These are phyloP conservation scores for Eumacrocentrus americanus DNA, from an alignment of 2,888 invertebrate species.

Conservation along the genomic window DNA sequence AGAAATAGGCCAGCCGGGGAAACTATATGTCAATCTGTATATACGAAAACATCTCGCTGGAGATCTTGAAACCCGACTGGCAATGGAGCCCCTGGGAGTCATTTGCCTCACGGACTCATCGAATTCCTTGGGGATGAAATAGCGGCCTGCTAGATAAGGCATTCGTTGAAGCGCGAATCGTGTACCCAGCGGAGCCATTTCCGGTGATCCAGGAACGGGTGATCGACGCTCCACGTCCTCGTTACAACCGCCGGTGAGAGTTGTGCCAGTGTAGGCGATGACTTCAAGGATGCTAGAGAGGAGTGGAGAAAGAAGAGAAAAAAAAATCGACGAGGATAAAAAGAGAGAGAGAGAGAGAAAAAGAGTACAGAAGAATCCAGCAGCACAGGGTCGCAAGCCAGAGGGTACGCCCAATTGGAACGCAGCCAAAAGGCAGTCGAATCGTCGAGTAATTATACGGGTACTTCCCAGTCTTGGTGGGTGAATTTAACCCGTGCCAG, in stretches of 20 bases:
- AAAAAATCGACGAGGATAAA: not conserved
- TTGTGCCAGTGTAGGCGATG: not conserved
- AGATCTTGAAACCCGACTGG: slow-evolving; percentile 18
- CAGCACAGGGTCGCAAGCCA: not conserved
- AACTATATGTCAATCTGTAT: slow-evolving; percentile 19
- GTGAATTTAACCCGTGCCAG: slow-evolving; percentile 16
- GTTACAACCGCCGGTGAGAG: not conserved
- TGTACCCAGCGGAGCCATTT: slow-evolving; percentile 30
- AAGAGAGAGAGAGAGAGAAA: not conserved
- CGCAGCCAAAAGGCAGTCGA: slow-evolving; percentile 12
- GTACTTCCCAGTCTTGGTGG: slow-evolving; percentile 13
- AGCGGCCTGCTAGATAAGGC: slow-evolving; percentile 24
- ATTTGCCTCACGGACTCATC: slow-evolving; percentile 30
- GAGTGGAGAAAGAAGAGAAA: not conserved
- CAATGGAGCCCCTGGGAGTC: slow-evolving; percentile 28
- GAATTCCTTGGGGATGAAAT: slow-evolving; percentile 29
- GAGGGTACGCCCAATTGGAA: slow-evolving; percentile 18
- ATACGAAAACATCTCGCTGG: slow-evolving; percentile 17
- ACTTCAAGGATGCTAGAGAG: slow-evolving; percentile 10
- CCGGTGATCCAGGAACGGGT: slow-evolving; percentile 22
- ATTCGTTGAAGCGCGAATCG: slow-evolving; percentile 30
- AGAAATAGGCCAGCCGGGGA: not conserved
- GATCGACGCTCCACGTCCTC: slow-evolving; percentile 21
- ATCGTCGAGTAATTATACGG: slow-evolving; percentile 22
- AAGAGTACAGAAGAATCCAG: not conserved